Base-by-base conservation (phyloP, 2,797 vertebrate genomes). In the Gobionotothen gibberifrons region DNA sequence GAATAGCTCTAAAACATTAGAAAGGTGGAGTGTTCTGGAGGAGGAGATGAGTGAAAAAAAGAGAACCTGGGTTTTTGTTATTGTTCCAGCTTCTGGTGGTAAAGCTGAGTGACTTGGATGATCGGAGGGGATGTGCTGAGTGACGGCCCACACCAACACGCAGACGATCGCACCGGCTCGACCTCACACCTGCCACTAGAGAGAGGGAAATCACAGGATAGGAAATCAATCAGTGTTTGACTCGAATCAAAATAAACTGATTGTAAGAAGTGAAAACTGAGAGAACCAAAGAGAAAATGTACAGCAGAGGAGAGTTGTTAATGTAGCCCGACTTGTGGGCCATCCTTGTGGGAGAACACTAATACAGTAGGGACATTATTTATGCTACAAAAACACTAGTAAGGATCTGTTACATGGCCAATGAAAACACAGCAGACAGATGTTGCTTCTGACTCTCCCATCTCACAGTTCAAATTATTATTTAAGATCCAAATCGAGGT, bases 81-180 rank as follows among this genome's bases (percentile, higher is more conserved):
- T 55, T 85, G 88, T 42, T 92, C 69, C 21, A 72, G 69, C 32
- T 76, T 83, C 19, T 83, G 36, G 17, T 89, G 79, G 76, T 79
- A 78, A 10, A 90, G 78, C 83, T 92, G 91, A 26, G 92, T 90
- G 82, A 95, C 90, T 81, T 93, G 88, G 79, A 95, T 90, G 82
- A 92, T 84, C 0, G 94, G 94, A 64, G 94, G 93, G 52, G 94
- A 93, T 47, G 54, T 4, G 79, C 93, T 87, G 79, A 92, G 84
- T 0, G 78, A 56, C 0, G 94, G 95, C 1, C 91, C 88, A 19
- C 94, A 95, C 94, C 94, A 95, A 56, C 94, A 95, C 26, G 89
- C 91, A 0, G 93, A 93, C 14, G 89, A 88, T 47, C 63, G 87
- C 60, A 87, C 69, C 14, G 78, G 85, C 47, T 85, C 89, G 12